Evolutionary conservation across 2,113 vertebrate genomes (phyloP).

Genomic region (Datnioides undecimradiatus): DNA sequence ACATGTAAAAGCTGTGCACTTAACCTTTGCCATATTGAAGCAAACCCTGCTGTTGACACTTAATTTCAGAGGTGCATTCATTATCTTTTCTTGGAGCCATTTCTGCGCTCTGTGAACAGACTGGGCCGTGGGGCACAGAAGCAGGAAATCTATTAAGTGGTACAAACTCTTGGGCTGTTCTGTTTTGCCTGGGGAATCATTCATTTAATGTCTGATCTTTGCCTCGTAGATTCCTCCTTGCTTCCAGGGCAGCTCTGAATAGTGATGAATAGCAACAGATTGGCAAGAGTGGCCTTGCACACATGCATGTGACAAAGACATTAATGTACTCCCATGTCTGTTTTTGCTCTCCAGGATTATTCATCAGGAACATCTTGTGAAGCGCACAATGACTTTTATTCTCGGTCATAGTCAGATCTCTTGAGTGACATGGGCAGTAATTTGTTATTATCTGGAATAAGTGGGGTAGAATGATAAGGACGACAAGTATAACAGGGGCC

Average conservation of each 20-base stretch:
- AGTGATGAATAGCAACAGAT: slow-evolving; percentile 64
- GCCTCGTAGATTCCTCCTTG: slow-evolving; percentile 18
- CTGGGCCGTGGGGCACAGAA: slow-evolving; percentile 39
- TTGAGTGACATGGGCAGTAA: slow-evolving; percentile 77
- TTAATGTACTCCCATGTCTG: slow-evolving; percentile 61
- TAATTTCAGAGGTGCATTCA: slow-evolving; percentile 52
- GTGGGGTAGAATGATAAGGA: slow-evolving; percentile 80
- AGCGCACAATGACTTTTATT: slow-evolving; percentile 71
- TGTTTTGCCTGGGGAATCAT: slow-evolving; percentile 65
- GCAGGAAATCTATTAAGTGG: slow-evolving; percentile 61
- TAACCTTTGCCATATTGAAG: slow-evolving; percentile 63
- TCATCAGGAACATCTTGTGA: slow-evolving; percentile 58
- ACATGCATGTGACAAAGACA: slow-evolving; percentile 64
- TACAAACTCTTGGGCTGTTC: slow-evolving; percentile 58
- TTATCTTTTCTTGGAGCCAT: slow-evolving; percentile 57
- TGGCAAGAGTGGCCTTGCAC: slow-evolving; percentile 34
- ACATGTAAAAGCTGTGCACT: slow-evolving; percentile 56
- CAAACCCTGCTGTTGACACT: slow-evolving; percentile 38
- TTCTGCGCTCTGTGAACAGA: slow-evolving; percentile 50
- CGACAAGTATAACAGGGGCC: slow-evolving; percentile 51
- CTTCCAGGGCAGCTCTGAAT: slow-evolving; percentile 60
- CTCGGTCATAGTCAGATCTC: slow-evolving; percentile 60
- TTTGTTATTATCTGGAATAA: slow-evolving; percentile 80
- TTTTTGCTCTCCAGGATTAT: slow-evolving; percentile 59
- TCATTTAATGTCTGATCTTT: slow-evolving; percentile 70